Evolutionary conservation across 64 coral and sea anemone genomes (phyloP).

Genomic region (Montipora sp.): DNA sequence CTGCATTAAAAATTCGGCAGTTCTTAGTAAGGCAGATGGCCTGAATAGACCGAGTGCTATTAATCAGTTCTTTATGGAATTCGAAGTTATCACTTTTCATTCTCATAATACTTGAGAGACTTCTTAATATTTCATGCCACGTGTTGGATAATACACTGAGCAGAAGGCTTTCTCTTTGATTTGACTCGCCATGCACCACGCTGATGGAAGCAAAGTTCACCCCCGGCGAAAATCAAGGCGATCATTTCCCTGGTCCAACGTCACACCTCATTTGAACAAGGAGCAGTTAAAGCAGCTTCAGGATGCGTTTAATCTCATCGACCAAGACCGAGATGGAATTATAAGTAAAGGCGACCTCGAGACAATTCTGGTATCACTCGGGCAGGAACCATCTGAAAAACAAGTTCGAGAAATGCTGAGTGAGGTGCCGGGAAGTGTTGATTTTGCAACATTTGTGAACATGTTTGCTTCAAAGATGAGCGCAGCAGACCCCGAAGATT

Average conservation of each 20-base stretch:
- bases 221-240: slow-evolving; percentile 12
- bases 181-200: slow-evolving; percentile 12
- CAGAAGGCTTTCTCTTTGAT: not conserved
- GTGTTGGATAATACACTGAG: not conserved
- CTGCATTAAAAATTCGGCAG: not conserved
- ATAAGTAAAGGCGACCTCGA: slow-evolving; percentile 69
- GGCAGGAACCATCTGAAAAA: slow-evolving; percentile 64
- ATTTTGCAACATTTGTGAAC: slow-evolving; percentile 60
- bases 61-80: not conserved
- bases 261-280: slow-evolving; percentile 5
- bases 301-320: slow-evolving; percentile 70
- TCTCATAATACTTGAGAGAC: not conserved
- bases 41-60: not conserved
- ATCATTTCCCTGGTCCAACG: not conserved
- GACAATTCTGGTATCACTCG: slow-evolving; percentile 58
- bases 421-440: slow-evolving; percentile 34
- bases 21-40: slow-evolving; percentile 29
- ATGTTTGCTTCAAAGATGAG: slow-evolving; percentile 73
- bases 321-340: slow-evolving; percentile 66
- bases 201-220: not conserved
- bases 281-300: slow-evolving; percentile 42
- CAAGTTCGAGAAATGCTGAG: slow-evolving; percentile 70
- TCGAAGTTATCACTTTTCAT: not conserved
- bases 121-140: slow-evolving; percentile 43
- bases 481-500: slow-evolving; percentile 56